Base-by-base conservation (phyloP, 2,888 invertebrate genomes). In the Atethmia centrago region DNA sequence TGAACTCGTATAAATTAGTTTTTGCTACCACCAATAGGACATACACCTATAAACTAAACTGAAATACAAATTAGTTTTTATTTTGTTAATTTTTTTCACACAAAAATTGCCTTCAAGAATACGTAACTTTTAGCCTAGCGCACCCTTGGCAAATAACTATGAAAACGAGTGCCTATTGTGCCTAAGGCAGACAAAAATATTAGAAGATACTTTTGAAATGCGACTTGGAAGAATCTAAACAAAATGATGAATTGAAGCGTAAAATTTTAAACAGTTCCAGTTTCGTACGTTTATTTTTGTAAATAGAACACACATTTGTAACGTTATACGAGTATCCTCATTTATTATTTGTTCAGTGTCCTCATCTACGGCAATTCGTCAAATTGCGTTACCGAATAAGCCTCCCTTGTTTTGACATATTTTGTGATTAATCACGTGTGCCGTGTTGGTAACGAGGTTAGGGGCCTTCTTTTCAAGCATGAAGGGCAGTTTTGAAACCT, bases 311-410 rank as follows among this genome's bases (percentile, higher is more conserved):
- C 40, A 73, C 67, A 80, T 80, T 67, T 63, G 68, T 56, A 31
- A n/a, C 71, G 40, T 31, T 61, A 66, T 1, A 58, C 55, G 53
- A 53, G 61, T 31, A 66, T 47, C 1, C 55, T 59, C 62, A 77
- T 74, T 66, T 62, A 71, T 78, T 81, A 80, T 76, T 76, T 81
- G 70, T 66, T 64, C 66, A 25, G 31, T 40, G 55, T 62, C 65
- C 53, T 40, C 53, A 64, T 66, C 42, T 47, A 36, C 51, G 45
- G 65, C 74, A 70, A 80, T 80, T 70, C 53, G 63, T 74, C 79
- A 82, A 82, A 79, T 80, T 68, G 64, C 19, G 51, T 62, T 62
- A 36, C 28, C 36, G 58, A 55, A 58, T 62, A 66, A 64, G 25
- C 72, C 47, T 80, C 51, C 53, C 75, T 74, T 74, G 49, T 80